phyloP scores from a whole-genome alignment of 1,140 invertebrate genomes.

The Nomia melanderi region DNA sequence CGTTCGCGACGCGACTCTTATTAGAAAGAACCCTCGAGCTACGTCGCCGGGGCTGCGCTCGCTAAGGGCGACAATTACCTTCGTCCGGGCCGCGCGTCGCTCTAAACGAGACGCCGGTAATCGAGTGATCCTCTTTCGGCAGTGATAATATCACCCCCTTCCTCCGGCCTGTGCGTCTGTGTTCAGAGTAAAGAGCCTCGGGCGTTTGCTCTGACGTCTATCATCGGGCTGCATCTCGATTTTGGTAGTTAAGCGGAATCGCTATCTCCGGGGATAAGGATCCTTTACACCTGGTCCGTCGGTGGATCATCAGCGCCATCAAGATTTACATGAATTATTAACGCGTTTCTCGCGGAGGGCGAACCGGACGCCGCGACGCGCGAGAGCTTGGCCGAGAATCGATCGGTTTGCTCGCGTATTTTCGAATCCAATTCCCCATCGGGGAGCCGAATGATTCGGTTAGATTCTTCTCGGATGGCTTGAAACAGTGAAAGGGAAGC shows the following conservation, averaged over 20 bases:
- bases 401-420: neutral
- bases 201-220: conserved; percentile 34
- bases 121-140: conserved; percentile 48
- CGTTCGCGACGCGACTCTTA: conserved; percentile 21
- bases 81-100: conserved; percentile 33
- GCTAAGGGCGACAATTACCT: conserved; percentile 53
- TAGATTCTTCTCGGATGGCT: neutral
- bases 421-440: no score
- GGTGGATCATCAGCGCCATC: neutral
- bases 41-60: neutral
- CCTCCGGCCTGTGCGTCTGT: neutral
- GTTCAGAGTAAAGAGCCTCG: conserved; percentile 34
- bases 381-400: no score
- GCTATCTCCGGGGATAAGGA: neutral
- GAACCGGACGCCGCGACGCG: no score
- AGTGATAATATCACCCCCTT: conserved; percentile 32
- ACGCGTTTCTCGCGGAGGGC: no score
- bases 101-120: conserved; percentile 46
- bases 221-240: conserved; percentile 33
- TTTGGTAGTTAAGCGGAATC: conserved; percentile 7
- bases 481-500: neutral
- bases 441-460: neutral
- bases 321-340: no score
- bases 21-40: conserved; percentile 50
- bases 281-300: neutral